These are phyloP conservation scores for Virgularia gustaviana DNA, from an alignment of 92 coral and sea anemone species.

Conservation along the genomic window DNA sequence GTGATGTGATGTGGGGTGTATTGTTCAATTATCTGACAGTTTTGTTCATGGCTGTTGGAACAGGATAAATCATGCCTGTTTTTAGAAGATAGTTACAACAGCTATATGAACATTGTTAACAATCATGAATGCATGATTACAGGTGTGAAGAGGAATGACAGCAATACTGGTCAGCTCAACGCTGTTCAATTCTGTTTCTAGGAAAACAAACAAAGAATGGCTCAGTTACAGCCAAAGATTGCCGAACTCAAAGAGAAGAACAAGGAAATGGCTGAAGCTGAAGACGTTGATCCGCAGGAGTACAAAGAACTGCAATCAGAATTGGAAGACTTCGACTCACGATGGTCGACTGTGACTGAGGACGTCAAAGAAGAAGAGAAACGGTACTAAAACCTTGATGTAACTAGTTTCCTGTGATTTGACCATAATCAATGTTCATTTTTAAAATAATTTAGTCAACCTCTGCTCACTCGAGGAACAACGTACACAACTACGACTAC, in stretches of 20 bases:
- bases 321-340: constrained; percentile 13
- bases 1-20: neutral
- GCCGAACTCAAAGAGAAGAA: constrained; percentile 1
- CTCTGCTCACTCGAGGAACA: constrained; percentile 3
- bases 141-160: too few relatives aligned
- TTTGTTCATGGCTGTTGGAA: too few relatives aligned
- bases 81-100: too few relatives aligned
- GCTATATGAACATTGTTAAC: too few relatives aligned
- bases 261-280: constrained; percentile 21
- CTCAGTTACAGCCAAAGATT: constrained; percentile 25
- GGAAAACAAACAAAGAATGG: constrained; percentile 35
- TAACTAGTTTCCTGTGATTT: neutral
- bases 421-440: neutral
- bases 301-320: constrained; percentile 1
- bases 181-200: too few relatives aligned
- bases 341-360: neutral
- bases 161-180: too few relatives aligned
- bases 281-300: constrained; percentile 20
- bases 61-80: too few relatives aligned
- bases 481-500: constrained; percentile 15
- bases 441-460: constrained; percentile 11
- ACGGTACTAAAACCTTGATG: neutral
- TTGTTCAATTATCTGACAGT: neutral
- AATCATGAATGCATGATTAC: too few relatives aligned
- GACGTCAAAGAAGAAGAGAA: constrained; percentile 5